Percentiles rank a stretch among this genome's conserved stretches.
Conservation (phyloP, 2,113 vertebrate species). For the Bubo blakistoni region DNA sequence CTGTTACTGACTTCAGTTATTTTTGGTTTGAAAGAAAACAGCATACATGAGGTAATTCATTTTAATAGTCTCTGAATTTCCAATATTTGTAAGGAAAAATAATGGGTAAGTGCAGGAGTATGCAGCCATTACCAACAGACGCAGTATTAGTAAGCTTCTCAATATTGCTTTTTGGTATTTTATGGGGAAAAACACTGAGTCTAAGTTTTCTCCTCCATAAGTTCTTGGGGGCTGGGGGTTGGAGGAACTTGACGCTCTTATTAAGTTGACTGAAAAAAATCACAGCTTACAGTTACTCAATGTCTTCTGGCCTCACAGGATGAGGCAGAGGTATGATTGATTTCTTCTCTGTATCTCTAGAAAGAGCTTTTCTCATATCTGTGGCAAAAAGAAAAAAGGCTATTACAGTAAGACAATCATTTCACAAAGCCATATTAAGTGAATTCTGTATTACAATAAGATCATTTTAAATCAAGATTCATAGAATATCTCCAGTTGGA, state of each 20-base stretch:
- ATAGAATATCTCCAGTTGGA: neutral
- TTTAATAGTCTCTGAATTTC: neutral
- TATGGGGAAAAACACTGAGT: neutral
- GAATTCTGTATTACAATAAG: neutral
- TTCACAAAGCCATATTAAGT: neutral
- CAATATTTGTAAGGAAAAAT: neutral
- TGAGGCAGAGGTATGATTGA: slow-evolving; percentile 94
- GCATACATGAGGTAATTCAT: neutral
- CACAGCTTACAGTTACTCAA: slow-evolving; percentile 84
- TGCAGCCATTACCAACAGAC: neutral
- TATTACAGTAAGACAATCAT: neutral
- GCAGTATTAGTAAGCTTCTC: neutral
- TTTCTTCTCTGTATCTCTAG: slow-evolving; percentile 93
- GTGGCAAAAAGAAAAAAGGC: neutral
- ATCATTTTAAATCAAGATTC: neutral
- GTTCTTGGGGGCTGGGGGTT: neutral
- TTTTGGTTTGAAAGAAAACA: neutral
- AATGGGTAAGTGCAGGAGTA: neutral
- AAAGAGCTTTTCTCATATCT: slow-evolving; percentile 98
- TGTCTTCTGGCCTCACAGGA: slow-evolving; percentile 94
- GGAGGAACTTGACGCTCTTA: neutral
- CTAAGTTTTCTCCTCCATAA: neutral
- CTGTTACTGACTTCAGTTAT: neutral
- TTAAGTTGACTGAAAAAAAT: slow-evolving; percentile 65
- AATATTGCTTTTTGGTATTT: neutral